phyloP scores from a whole-genome alignment of 2,888 invertebrate species.

The Heliconius ismenius region DNA sequence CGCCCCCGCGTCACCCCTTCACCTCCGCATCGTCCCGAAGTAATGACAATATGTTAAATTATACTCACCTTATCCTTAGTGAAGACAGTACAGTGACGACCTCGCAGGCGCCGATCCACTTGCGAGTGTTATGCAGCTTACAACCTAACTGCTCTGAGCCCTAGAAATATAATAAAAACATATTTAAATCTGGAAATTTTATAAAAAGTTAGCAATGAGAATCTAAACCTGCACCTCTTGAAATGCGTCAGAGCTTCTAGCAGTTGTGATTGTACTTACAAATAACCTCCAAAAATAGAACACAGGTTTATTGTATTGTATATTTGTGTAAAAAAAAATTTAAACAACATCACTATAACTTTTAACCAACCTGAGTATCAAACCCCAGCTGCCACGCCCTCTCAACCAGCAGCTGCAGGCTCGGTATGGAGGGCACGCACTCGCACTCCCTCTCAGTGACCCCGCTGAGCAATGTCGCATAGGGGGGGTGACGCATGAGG shows the following conservation, averaged over 20 bases:
- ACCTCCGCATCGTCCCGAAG: too few relatives aligned
- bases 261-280: too few relatives aligned
- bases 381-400: slow-evolving; percentile 91
- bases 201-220: too few relatives aligned
- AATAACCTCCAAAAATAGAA: too few relatives aligned
- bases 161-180: slow-evolving; percentile 59
- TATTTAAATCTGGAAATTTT: too few relatives aligned
- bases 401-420: slow-evolving; percentile 92
- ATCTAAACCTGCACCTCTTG: too few relatives aligned
- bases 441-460: slow-evolving; percentile 74
- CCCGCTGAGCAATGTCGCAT: slow-evolving; percentile 81
- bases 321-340: too few relatives aligned
- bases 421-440: slow-evolving; percentile 91
- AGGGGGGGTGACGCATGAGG: slow-evolving; percentile 86
- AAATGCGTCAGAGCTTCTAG: too few relatives aligned
- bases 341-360: too few relatives aligned
- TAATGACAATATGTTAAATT: too few relatives aligned
- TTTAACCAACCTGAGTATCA: slow-evolving; percentile 80
- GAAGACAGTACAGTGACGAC: slow-evolving; percentile 92
- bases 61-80: slow-evolving; percentile 86
- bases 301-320: too few relatives aligned
- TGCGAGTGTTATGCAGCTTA: slow-evolving; percentile 90
- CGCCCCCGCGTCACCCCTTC: too few relatives aligned
- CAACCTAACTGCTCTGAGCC: slow-evolving; percentile 93
- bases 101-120: slow-evolving; percentile 97